A percentile compares a stretch with the other conserved stretches of the same genome.
Conservation (phyloP, 2,797 vertebrate species). For the Bradypodion ventrale region DNA sequence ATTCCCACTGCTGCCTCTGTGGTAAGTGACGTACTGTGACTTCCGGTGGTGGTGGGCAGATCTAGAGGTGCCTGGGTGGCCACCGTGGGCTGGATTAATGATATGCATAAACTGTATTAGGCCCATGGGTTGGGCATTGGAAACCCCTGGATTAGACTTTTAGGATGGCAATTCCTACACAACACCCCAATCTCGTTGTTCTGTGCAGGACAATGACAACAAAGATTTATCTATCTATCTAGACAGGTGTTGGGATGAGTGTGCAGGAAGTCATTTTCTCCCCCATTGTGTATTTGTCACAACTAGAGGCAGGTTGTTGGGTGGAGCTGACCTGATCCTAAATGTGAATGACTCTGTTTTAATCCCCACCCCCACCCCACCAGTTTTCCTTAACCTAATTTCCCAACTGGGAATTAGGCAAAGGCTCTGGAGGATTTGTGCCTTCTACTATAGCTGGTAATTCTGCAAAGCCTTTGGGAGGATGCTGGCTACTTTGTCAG, state of each 20-base stretch:
- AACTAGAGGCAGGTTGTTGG: background rate
- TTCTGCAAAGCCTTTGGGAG: background rate
- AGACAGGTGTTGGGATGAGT: background rate
- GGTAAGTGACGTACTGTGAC: no score
- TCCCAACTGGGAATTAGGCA: background rate
- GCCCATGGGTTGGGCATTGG: no score
- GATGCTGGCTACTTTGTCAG: background rate
- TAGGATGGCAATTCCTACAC: background rate
- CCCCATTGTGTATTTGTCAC: background rate
- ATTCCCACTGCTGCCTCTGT: no score
- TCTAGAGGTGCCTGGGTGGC: no score
- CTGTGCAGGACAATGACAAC: no score
- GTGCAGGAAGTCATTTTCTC: background rate
- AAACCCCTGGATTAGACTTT: background rate
- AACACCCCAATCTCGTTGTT: no score
- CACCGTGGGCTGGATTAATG: no score
- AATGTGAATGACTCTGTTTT: background rate
- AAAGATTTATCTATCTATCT: no score
- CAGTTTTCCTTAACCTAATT: background rate
- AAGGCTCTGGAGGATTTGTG: background rate
- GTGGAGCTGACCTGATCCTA: background rate
- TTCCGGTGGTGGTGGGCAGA: no score
- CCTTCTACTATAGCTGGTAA: background rate
- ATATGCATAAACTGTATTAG: no score
- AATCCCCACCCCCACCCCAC: background rate